Percentiles rank a stretch among this genome's conserved stretches.
phyloP scores from a whole-genome alignment of 2,888 invertebrate genomes.

The Spialia ferax region DNA sequence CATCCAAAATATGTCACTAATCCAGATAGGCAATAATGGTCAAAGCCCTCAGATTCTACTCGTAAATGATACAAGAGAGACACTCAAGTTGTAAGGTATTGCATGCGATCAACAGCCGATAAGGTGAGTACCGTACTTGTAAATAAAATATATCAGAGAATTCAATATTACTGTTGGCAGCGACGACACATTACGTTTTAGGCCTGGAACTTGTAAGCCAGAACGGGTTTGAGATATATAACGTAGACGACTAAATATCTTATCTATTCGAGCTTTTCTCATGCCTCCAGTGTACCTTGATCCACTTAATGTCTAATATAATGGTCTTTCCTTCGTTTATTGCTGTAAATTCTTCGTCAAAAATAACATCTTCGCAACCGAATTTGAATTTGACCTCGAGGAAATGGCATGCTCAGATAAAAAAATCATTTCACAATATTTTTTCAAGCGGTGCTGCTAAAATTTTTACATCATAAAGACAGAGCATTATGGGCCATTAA shows the following conservation, averaged over 20 bases:
- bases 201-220: slow-evolving; percentile 29
- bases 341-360: slow-evolving; percentile 16
- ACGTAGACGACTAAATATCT: slow-evolving; percentile 34
- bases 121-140: slow-evolving; percentile 27
- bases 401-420: slow-evolving; percentile 22
- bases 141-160: slow-evolving; percentile 39
- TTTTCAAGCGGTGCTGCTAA: slow-evolving; percentile 20
- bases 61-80: slow-evolving; percentile 33
- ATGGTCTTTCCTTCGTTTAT: neutral
- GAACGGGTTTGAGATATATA: slow-evolving; percentile 36
- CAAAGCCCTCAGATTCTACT: slow-evolving; percentile 25
- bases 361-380: slow-evolving; percentile 19
- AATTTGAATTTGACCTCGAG: slow-evolving; percentile 27
- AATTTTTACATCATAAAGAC: slow-evolving; percentile 18
- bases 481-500: slow-evolving; percentile 22
- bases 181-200: slow-evolving; percentile 37
- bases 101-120: slow-evolving; percentile 32
- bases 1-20: neutral
- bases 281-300: slow-evolving; percentile 20
- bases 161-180: slow-evolving; percentile 31
- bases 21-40: slow-evolving; percentile 6
- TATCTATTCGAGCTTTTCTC: slow-evolving; percentile 35
- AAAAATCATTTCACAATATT: slow-evolving; percentile 26
- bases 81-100: slow-evolving; percentile 27
- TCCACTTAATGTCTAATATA: slow-evolving; percentile 10